Conservation (phyloP, 2,113 vertebrate species). For the Nothoprocta perdicaria region DNA sequence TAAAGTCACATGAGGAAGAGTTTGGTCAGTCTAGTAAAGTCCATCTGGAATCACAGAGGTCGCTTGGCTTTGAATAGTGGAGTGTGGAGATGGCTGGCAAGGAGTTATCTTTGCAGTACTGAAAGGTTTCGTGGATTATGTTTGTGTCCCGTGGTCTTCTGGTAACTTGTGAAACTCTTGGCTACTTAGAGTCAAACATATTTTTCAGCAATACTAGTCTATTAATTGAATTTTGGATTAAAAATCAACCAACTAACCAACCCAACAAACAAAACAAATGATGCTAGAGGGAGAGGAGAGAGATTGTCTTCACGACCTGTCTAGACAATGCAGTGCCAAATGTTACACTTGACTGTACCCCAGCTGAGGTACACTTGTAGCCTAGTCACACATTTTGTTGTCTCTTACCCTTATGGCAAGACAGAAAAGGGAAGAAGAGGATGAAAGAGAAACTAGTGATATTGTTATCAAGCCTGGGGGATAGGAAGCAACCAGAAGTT, state of each 20-base stretch:
- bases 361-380: background rate
- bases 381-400: background rate
- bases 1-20: background rate
- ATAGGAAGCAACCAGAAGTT: background rate
- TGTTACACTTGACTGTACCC: background rate
- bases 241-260: no score
- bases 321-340: background rate
- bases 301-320: background rate
- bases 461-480: background rate
- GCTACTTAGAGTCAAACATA: background rate
- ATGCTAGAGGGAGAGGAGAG: background rate
- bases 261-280: no score
- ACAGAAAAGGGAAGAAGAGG: background rate
- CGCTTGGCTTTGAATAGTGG: background rate
- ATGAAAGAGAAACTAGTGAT: background rate
- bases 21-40: background rate
- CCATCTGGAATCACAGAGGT: rapidly evolving
- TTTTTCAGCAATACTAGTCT: background rate
- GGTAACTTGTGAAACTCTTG: background rate
- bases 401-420: background rate
- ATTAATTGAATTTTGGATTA: background rate
- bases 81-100: background rate
- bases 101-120: background rate
- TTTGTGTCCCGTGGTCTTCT: background rate
- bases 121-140: background rate